A percentile compares a stretch with the other conserved stretches of the same genome.
These are phyloP conservation scores for Ceratotherium simum DNA, from an alignment of 2,113 vertebrate genomes.

Conservation along the genomic window DNA sequence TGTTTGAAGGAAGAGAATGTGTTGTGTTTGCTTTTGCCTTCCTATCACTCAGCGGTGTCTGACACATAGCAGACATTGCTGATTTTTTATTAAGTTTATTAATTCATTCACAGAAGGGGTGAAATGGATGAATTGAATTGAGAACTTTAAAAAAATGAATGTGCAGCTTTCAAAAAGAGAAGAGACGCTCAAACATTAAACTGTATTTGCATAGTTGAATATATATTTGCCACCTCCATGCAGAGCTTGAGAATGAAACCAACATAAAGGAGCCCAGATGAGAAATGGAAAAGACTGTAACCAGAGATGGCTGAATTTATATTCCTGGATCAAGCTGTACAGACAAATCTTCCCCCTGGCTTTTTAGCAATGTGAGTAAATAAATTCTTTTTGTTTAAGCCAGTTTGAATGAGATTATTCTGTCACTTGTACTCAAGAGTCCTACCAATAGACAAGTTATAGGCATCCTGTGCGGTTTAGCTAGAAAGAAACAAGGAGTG, in stretches of 20 bases:
- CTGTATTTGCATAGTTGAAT: not conserved
- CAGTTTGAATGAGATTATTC: not conserved
- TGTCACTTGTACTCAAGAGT: not conserved
- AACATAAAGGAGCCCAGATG: not conserved
- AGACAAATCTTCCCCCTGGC: not conserved
- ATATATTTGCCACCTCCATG: not conserved
- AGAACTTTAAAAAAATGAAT: not conserved
- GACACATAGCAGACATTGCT: not conserved
- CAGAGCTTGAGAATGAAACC: not conserved
- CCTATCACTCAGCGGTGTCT: not conserved
- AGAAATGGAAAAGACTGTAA: not conserved
- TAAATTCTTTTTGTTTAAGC: not conserved
- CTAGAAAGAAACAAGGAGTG: not conserved
- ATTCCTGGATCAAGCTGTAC: not conserved
- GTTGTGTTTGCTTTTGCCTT: not conserved
- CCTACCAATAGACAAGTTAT: not conserved
- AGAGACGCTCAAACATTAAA: not conserved
- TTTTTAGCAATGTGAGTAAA: not conserved
- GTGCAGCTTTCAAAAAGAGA: not conserved
- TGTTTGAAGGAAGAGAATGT: not conserved
- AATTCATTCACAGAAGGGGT: not conserved
- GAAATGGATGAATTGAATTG: not conserved
- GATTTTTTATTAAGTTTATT: slow-evolving; percentile 15
- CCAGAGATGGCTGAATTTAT: not conserved
- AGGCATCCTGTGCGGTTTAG: not conserved